Conservation (phyloP, 23 tunicate genomes). For the Trididemnum miniatum region DNA sequence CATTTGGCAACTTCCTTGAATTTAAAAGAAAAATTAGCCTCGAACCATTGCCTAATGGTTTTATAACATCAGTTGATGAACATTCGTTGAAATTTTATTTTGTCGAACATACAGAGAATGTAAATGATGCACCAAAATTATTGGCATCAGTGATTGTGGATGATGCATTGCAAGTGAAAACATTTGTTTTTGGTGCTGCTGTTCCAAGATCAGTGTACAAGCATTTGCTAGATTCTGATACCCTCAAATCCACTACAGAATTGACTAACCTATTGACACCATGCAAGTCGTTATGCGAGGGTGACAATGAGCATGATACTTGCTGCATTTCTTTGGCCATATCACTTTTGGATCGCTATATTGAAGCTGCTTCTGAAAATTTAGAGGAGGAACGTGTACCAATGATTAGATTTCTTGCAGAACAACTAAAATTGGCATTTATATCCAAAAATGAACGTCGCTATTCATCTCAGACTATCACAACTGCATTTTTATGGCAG, state of each 20-base stretch:
- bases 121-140: neutral
- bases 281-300: neutral
- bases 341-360: neutral
- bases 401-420: neutral
- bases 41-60: conserved; percentile 3
- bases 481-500: conserved; percentile 32
- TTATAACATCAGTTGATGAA: neutral
- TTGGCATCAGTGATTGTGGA: neutral
- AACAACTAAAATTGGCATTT: neutral
- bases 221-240: neutral
- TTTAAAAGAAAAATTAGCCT: neutral
- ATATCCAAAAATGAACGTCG: neutral
- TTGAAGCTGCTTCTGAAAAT: neutral
- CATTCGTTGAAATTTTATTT: neutral
- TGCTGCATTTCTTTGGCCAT: conserved; percentile 10
- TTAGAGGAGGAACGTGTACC: neutral
- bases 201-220: neutral
- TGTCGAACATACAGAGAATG: neutral
- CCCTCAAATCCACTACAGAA: conserved; percentile 6
- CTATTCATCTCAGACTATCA: neutral
- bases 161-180: neutral
- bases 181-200: neutral
- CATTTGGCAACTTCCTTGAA: neutral
- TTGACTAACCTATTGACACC: neutral
- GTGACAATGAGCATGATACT: neutral